Base-by-base conservation (phyloP, 2,888 invertebrate genomes). In the Ennomos fuscantarius region DNA sequence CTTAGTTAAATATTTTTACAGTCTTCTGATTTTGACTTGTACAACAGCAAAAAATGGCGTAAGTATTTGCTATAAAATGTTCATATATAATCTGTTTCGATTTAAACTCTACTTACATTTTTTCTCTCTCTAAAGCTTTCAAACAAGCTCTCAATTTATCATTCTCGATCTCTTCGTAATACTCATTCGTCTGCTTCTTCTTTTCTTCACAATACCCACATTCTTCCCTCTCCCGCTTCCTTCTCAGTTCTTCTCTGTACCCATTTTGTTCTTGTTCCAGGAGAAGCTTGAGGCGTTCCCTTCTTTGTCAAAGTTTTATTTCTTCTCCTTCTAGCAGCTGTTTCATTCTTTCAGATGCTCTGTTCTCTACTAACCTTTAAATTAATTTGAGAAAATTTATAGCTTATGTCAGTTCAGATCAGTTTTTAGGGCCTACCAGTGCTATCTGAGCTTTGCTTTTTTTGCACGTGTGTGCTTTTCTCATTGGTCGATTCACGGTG, bases 91-190 rank as follows among this genome's bases (percentile, higher is more conserved):
- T n/a, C n/a, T n/a, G n/a, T n/a, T n/a, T n/a, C n/a, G n/a, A n/a
- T n/a, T n/a, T n/a, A n/a, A n/a, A n/a, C n/a, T n/a, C n/a, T n/a
- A 72, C 85, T 81, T 61, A 90, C 91, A 90, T 84, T 76, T 87
- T 87, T 50, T 91, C 87, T 44, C 86, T 84, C 63, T 89, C 89
- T 51, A 91, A 75, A 15, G 89, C 89, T 57, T 81, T 89, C 48
- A 86, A 76, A 65, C 89, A 90, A 41, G 82, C 82, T 48, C 77
- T 76, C n/a, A 82, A 64, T 60, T 84, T 89, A 56, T 87, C 83
- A 35, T 69, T 79, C 57, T 89, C 86, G 51, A 90, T 74, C 11
- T 82, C 82, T 55, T 86, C 79, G 50, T 81, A 66, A 46, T 83
- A 84, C 8, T 69, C 74, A 12, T 71, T 70, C 8, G 72, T 55